Evolutionary conservation across 2,888 invertebrate genomes (phyloP), one percentile per base, ranked within the genome.

Genomic region (Muschampia staudingeri): DNA sequence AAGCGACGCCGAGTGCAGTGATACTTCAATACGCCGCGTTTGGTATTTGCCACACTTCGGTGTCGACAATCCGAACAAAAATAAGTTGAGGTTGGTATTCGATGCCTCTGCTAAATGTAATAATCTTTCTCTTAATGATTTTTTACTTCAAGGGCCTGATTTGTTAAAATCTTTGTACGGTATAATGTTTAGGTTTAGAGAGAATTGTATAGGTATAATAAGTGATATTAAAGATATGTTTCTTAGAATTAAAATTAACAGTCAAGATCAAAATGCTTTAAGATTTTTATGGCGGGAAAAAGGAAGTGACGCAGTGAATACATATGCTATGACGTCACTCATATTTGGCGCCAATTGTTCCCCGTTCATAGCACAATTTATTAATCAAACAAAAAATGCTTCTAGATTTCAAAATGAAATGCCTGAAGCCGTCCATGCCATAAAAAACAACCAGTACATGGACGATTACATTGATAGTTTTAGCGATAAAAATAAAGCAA

Each of bases 21-120:
- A 71, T 69, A 37, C 69, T 69, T 69, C 11, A 16, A 25, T 11
- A 83, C 25, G 19, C 83, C 79, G 42, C 25, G 42, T 42, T 1
- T 88, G 89, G 88, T 86, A 88, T 44, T 52, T 89, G 80, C 88
- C 90, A 0, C 88, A 89, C 44, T 90, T 89, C 52, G 88, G 85
- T 0, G 87, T 88, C 0, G 84, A 87, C 9, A 88, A 88, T 82
- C 87, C 87, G 0, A 88, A 87, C 16, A 88, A 87, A 79, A 79
- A 81, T 7, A 86, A 86, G 25, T 42, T 25, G 87, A 79, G 71
- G 30, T 25, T 79, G 25, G 79, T 79, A 16, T 79, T 79, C 5
- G 79, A 79, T 12, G 79, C 79, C 1, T 14, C 72, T n/a, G 72
- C 79, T 19, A 72, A 40, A 65, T 37, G 37, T 52, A 67, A 37